phyloP scores from a whole-genome alignment of 1,140 invertebrate species.

The Ganaspis sp. region DNA sequence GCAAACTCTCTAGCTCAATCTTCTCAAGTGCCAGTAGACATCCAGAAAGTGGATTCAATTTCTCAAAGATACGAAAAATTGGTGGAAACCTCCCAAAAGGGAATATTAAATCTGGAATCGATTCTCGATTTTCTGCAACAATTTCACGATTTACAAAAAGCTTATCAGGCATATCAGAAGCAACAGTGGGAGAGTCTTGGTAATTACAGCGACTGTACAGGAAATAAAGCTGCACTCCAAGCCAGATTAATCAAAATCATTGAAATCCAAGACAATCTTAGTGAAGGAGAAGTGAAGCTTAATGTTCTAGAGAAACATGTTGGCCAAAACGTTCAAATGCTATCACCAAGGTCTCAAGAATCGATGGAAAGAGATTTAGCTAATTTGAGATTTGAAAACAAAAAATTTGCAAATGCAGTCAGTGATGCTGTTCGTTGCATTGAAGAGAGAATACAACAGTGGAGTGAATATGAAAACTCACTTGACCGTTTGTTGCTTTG shows the following conservation, averaged over 20 bases:
- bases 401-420: constrained; percentile 87
- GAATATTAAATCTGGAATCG: constrained; percentile 84
- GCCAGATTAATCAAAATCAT: constrained; percentile 84
- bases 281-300: constrained; percentile 84
- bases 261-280: constrained; percentile 85
- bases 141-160: constrained; percentile 88
- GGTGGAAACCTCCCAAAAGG: constrained; percentile 78
- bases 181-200: constrained; percentile 89
- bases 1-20: constrained; percentile 82
- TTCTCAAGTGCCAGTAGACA: constrained; percentile 80
- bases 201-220: constrained; percentile 86
- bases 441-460: constrained; percentile 91
- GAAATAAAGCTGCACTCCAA: constrained; percentile 86
- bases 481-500: constrained; percentile 89
- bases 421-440: constrained; percentile 86
- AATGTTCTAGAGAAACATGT: constrained; percentile 83
- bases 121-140: constrained; percentile 87
- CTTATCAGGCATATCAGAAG: constrained; percentile 91
- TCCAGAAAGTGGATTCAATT: constrained; percentile 83
- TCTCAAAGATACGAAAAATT: constrained; percentile 86
- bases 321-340: constrained; percentile 79
- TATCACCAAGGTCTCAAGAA: constrained; percentile 87
- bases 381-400: constrained; percentile 86
- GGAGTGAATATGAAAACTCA: constrained; percentile 92
- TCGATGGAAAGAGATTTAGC: constrained; percentile 86